These are phyloP conservation scores for Labeo catla DNA, from an alignment of 2,113 vertebrate genomes.

Conservation along the genomic window DNA sequence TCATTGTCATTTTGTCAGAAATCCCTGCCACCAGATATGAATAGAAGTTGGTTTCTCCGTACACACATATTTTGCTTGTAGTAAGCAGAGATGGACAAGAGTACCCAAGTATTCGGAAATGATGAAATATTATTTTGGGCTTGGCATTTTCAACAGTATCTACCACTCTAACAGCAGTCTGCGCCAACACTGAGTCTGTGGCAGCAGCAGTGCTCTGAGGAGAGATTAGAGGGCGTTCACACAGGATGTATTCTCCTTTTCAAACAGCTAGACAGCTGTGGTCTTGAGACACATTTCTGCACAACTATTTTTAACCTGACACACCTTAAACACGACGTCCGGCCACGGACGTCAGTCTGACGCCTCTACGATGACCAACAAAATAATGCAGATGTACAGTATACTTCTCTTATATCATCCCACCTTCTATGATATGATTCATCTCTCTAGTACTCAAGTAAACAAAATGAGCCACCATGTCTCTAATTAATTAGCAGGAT, in stretches of 20 bases:
- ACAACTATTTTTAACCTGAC: conserved; percentile 2
- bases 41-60: no score
- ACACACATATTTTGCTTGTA: not conserved
- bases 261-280: conserved; percentile 14
- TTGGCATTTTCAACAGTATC: not conserved
- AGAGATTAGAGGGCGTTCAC: conserved; percentile 15
- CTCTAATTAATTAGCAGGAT: not conserved
- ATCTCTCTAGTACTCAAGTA: not conserved
- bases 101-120: not conserved
- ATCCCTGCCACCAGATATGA: not conserved
- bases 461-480: conserved; percentile 8
- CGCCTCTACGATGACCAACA: not conserved
- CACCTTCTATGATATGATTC: not conserved
- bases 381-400: not conserved
- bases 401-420: not conserved
- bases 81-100: not conserved
- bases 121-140: not conserved
- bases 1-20: conserved; percentile 4
- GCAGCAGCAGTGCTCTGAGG: not conserved
- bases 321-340: not conserved
- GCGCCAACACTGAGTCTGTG: not conserved
- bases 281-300: not conserved
- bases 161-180: not conserved
- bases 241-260: not conserved
- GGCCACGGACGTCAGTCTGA: not conserved